These are phyloP conservation scores for Pseudopleuronectes americanus DNA, from an alignment of 2,797 vertebrate genomes.

Conservation along the genomic window DNA sequence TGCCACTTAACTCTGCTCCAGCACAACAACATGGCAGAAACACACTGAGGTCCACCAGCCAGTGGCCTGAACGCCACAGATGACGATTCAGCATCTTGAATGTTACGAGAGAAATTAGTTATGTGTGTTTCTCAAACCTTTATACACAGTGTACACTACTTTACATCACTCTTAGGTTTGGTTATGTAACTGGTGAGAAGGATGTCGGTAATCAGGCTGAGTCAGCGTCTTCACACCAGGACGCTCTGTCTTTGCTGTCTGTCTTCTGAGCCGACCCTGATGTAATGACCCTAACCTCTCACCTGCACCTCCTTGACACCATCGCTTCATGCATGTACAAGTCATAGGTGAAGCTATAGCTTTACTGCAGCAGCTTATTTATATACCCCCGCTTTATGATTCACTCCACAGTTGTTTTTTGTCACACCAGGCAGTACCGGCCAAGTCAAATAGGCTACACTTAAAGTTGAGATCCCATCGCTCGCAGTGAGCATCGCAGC, in stretches of 20 bases:
- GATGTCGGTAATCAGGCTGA: neutral
- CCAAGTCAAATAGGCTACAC: conserved; percentile 53
- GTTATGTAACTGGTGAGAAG: conserved; percentile 10
- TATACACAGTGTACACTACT: neutral
- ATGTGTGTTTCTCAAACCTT: neutral
- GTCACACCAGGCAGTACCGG: conserved; percentile 10
- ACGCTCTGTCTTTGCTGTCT: neutral
- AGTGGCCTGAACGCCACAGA: too few species aligned
- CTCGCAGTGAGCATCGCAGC: neutral
- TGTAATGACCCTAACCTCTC: neutral
- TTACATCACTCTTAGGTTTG: conserved; percentile 1
- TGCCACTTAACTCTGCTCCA: neutral
- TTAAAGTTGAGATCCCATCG: conserved; percentile 31
- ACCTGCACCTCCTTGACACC: neutral
- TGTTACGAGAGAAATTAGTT: too few species aligned
- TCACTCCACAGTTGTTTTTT: conserved; percentile 33
- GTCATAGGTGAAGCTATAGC: conserved; percentile 23
- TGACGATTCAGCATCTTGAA: neutral
- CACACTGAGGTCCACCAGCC: neutral
- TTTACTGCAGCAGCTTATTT: conserved; percentile 15
- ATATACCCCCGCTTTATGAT: conserved; percentile 9
- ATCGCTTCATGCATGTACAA: conserved; percentile 4
- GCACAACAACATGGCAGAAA: too few species aligned
- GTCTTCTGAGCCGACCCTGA: too few species aligned
- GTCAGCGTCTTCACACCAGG: neutral